phyloP scores from a whole-genome alignment of 2,113 vertebrate species.

The Muntiacus muntjak region DNA sequence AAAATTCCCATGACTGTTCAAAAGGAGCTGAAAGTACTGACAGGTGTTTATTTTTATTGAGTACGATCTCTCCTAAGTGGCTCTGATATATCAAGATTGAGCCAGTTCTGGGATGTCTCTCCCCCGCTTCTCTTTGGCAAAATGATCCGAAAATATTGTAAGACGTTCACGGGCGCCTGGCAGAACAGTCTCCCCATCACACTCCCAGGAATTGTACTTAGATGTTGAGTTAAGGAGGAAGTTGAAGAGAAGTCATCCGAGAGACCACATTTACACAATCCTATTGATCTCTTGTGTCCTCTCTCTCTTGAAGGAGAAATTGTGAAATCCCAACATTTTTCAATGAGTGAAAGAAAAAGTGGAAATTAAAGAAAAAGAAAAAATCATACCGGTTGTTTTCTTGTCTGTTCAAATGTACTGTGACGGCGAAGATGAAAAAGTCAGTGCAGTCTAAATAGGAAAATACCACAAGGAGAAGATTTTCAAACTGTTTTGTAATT shows the following conservation, averaged over 20 bases:
- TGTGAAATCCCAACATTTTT: constrained; percentile 48
- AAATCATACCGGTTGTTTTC: background rate
- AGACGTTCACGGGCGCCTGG: background rate
- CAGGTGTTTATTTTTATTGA: background rate
- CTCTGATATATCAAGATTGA: background rate
- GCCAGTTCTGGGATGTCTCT: background rate
- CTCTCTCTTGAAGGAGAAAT: constrained; percentile 43
- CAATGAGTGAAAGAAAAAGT: constrained; percentile 8
- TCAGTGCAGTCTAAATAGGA: constrained; percentile 7
- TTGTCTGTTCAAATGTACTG: background rate
- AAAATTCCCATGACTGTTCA: background rate
- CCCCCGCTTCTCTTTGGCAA: background rate
- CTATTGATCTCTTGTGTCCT: background rate
- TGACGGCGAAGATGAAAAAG: constrained; percentile 35
- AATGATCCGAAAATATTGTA: background rate
- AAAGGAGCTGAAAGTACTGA: background rate
- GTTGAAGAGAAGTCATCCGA: background rate
- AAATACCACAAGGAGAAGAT: background rate
- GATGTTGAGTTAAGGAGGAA: background rate
- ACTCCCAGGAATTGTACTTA: background rate
- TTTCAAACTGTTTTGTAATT: background rate
- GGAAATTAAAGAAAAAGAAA: background rate
- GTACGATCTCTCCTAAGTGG: background rate
- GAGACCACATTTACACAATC: constrained; percentile 37
- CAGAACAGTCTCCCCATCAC: background rate